Evolutionary conservation across 2,113 vertebrate genomes (phyloP).

Genomic region (Budorcas taxicolor): DNA sequence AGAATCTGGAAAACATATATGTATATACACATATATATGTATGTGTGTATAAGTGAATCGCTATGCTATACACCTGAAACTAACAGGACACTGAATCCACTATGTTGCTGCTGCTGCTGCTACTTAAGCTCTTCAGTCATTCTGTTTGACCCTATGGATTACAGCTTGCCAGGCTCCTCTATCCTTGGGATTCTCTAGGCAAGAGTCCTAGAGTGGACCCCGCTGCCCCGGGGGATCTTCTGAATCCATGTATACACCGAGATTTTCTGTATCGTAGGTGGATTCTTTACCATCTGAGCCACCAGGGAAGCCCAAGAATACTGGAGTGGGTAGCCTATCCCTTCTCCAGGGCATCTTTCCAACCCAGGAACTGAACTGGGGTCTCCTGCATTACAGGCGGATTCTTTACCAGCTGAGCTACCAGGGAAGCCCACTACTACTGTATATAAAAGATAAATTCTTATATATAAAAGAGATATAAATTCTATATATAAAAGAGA

Average conservation of each 20-base stretch:
- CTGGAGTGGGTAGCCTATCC: not conserved
- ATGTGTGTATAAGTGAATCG: not conserved
- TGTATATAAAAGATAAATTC: not conserved
- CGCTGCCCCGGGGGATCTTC: accelerated
- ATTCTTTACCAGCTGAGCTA: not conserved
- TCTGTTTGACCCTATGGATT: not conserved
- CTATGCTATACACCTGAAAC: not conserved
- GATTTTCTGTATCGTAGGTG: not conserved
- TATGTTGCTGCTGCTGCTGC: not conserved
- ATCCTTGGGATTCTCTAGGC: not conserved
- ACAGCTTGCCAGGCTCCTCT: not conserved
- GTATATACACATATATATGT: not conserved
- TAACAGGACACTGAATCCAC: not conserved
- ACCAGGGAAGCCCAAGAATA: not conserved
- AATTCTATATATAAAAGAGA: not conserved
- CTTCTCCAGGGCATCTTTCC: not conserved
- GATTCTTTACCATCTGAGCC: not conserved
- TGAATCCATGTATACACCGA: not conserved
- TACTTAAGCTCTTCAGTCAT: not conserved
- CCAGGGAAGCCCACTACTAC: not conserved
- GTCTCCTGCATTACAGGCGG: not conserved
- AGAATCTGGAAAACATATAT: not conserved
- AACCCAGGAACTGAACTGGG: not conserved
- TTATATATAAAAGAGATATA: not conserved
- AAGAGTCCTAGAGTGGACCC: not conserved